phyloP scores from a whole-genome alignment of 2,797 vertebrate species.

The Eptatretus atami region DNA sequence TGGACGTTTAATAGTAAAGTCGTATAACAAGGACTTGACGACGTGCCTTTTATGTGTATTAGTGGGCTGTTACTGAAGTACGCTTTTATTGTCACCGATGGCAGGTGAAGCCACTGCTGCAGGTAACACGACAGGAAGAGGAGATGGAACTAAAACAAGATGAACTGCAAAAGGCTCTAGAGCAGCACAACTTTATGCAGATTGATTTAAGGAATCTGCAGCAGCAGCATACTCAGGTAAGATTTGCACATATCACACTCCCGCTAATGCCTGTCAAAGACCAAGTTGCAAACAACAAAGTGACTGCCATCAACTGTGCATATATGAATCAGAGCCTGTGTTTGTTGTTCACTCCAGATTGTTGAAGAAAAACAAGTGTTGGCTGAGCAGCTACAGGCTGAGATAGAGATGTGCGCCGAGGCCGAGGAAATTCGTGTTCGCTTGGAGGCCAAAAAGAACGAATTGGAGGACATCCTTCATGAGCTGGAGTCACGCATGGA shows the following conservation, averaged over 20 bases:
- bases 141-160: constrained; percentile 80
- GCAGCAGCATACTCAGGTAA: constrained; percentile 45
- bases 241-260: neutral
- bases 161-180: constrained; percentile 39
- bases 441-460: constrained; percentile 64
- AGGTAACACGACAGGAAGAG: constrained; percentile 82
- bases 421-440: constrained; percentile 80
- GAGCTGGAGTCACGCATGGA: constrained; percentile 80
- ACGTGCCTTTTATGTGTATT: no score
- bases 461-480: constrained; percentile 84
- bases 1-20: no score
- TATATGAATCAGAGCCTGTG: no score
- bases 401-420: constrained; percentile 74
- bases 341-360: constrained; percentile 18
- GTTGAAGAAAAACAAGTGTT: constrained; percentile 55
- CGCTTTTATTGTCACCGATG: neutral
- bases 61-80: no score
- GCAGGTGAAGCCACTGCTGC: constrained; percentile 79
- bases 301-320: no score
- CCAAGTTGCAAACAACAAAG: no score
- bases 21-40: no score
- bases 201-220: constrained; percentile 42
- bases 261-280: no score
- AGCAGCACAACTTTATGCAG: constrained; percentile 36
- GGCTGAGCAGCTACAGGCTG: constrained; percentile 87